These are phyloP conservation scores for Diachasma alloeum DNA, from an alignment of 1,140 invertebrate species.

Conservation along the genomic window DNA sequence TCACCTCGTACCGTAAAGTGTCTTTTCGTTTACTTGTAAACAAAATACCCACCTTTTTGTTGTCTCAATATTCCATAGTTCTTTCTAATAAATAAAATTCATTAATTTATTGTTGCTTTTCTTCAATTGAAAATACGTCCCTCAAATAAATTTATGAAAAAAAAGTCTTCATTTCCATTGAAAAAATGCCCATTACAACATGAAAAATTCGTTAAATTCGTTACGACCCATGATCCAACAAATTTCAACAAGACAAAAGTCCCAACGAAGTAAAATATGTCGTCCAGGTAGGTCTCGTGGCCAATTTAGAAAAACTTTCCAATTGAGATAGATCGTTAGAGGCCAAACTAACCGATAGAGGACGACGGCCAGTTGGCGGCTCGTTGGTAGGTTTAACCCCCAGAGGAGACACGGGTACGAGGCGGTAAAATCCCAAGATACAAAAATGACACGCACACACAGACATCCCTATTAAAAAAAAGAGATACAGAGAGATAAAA, in stretches of 20 bases:
- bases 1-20: no score
- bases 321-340: conserved; percentile 21
- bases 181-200: background rate
- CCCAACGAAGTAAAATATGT: background rate
- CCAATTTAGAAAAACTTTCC: conserved; percentile 20
- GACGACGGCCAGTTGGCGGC: conserved; percentile 6
- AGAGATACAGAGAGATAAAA: background rate
- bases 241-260: background rate
- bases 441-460: background rate
- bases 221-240: background rate
- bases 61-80: no score
- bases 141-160: no score
- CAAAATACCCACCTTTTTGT: no score
- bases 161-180: background rate
- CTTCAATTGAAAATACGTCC: no score
- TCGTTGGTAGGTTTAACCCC: conserved; percentile 9
- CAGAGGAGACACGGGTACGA: background rate
- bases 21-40: no score
- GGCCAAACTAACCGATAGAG: background rate
- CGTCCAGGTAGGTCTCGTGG: conserved; percentile 16
- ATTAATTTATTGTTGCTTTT: no score
- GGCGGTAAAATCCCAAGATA: background rate
- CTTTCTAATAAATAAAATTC: no score
- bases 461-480: background rate
- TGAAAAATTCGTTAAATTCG: conserved; percentile 3